phyloP scores from a whole-genome alignment of 2,797 vertebrate genomes.

The Tolypeutes matacus region DNA sequence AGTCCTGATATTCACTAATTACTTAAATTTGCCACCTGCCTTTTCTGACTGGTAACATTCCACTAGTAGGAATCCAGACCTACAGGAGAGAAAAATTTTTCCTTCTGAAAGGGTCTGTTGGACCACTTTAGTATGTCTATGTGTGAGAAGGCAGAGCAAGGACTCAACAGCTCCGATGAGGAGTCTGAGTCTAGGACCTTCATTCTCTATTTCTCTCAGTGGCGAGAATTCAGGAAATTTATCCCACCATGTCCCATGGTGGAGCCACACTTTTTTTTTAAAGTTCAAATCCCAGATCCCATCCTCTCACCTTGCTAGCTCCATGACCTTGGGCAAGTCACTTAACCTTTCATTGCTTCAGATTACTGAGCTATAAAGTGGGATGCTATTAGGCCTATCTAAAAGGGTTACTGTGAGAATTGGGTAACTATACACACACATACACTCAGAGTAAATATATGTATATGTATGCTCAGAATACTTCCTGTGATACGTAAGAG shows the following conservation, averaged over 20 bases:
- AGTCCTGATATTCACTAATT: conserved; percentile 82
- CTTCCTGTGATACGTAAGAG: neutral
- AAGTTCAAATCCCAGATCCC: neutral
- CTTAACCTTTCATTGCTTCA: neutral
- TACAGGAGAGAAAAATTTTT: conserved; percentile 64
- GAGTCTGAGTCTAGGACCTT: neutral
- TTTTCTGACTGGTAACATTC: conserved; percentile 76
- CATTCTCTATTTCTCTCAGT: neutral
- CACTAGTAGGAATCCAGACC: conserved; percentile 63
- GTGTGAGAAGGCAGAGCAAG: conserved; percentile 27
- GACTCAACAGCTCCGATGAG: neutral
- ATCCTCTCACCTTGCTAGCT: neutral
- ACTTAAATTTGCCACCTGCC: conserved; percentile 83
- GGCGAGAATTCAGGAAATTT: neutral
- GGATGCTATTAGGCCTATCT: neutral
- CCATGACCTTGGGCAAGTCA: neutral
- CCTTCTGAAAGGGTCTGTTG: conserved; percentile 21
- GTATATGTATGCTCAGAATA: neutral
- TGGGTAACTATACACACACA: neutral
- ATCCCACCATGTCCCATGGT: too few relatives aligned
- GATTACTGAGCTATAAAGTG: neutral
- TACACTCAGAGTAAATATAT: neutral
- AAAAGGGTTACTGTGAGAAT: neutral
- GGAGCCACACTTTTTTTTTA: neutral
- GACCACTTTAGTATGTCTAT: neutral